Evolutionary conservation across 2,888 invertebrate genomes (phyloP), one percentile per base, ranked within the genome.

Genomic region (Lycia hirtaria): DNA sequence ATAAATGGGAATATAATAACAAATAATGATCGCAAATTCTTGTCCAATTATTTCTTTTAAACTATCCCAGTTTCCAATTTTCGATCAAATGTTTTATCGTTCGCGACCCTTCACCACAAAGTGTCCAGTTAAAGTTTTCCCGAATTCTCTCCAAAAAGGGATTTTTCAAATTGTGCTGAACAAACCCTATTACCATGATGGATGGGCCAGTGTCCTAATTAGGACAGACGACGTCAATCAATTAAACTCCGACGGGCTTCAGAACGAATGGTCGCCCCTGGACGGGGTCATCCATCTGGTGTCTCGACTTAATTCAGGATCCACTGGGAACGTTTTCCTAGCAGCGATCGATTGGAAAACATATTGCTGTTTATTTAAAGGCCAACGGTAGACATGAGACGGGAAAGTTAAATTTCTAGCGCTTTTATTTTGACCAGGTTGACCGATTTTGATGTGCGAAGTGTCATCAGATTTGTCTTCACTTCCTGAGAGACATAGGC

Each of bases 131-230:
- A 30, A 19, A 37, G 14, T 48, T 50, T n/a, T 20, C 10, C 35
- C n/a, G 5, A 60, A 48, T 58, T 64, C 47, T 37, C 50, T 45
- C 37, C 37, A 60, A 60, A 56, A 62, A 45, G 35, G 33, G 44
- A 47, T 77, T 75, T 73, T 68, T 67, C 71, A 59, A 63, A 50
- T 60, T 56, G 54, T 45, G 59, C 71, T 71, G 73, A 72, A 72
- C 72, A 71, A 72, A 68, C 73, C 70, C 79, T 77, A 80, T 81
- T 81, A 78, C 73, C 71, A 80, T 83, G 83, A 85, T 83, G 80
- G 79, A 85, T 83, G 78, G 73, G 69, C 68, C 76, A 71, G 69
- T 70, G 69, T 72, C 73, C 73, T 82, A 83, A 85, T 84, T 85
- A 80, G 79, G 76, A 76, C 77, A 77, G 80, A 71, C 73, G 76